Evolutionary conservation across 2,113 vertebrate species (phyloP).

Genomic region (Carassius auratus): DNA sequence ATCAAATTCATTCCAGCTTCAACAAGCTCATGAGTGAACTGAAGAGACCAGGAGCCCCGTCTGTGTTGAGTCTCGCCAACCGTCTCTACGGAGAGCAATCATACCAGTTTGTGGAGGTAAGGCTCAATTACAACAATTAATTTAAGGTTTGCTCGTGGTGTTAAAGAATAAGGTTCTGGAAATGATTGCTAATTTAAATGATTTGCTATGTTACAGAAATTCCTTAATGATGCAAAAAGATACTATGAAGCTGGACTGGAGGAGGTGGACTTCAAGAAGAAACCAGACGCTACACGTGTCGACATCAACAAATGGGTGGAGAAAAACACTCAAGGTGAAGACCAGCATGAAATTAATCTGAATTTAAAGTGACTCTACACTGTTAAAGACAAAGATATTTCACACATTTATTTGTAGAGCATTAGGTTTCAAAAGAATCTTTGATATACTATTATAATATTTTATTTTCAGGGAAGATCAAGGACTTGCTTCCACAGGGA

Average conservation of each 20-base stretch:
- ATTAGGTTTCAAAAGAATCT: too few relatives aligned
- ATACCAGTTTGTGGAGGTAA: slow-evolving; percentile 83
- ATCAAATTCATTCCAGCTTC: slow-evolving; percentile 78
- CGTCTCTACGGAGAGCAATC: slow-evolving; percentile 87
- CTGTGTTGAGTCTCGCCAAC: slow-evolving; percentile 83
- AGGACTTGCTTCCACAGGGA: slow-evolving; percentile 75
- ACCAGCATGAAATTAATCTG: background rate
- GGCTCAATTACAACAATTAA: background rate
- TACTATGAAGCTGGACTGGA: slow-evolving; percentile 73
- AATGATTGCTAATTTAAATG: background rate
- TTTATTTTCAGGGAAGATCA: slow-evolving; percentile 82
- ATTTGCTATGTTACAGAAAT: slow-evolving; percentile 65
- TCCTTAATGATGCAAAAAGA: slow-evolving; percentile 64
- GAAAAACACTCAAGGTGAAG: slow-evolving; percentile 72
- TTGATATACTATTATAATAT: background rate
- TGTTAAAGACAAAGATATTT: too few relatives aligned
- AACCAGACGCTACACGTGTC: slow-evolving; percentile 63
- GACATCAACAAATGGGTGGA: slow-evolving; percentile 80
- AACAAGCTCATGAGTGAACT: slow-evolving; percentile 75
- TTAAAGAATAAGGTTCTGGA: background rate
- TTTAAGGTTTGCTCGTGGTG: background rate
- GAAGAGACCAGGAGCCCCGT: slow-evolving; percentile 76
- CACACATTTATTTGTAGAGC: too few relatives aligned
- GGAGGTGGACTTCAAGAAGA: slow-evolving; percentile 67
- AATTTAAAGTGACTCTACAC: background rate